Base-by-base conservation (phyloP, 2,888 invertebrate genomes). In the Cremastinae sp. region DNA sequence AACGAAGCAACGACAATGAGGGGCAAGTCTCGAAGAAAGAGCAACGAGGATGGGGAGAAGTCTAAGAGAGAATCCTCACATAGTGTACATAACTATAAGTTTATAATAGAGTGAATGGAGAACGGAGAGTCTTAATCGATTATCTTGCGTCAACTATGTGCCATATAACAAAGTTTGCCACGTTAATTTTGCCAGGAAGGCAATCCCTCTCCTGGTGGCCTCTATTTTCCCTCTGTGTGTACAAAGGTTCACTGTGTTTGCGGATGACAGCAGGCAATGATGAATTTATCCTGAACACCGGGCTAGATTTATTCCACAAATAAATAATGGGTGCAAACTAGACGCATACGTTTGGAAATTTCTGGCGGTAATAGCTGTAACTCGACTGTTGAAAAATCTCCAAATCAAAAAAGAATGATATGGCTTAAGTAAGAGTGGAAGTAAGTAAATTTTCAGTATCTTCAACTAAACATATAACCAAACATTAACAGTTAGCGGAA, bases 121-220 rank as follows among this genome's bases (percentile, higher is more conserved):
- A 70, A 53, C 59, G 28, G 51, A 59, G 62, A 73, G 76, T 70
- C 69, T 65, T 73, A 64, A 74, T 77, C 69, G 74, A 77, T 76
- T 72, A 76, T 72, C 74, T 61, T 65, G 70, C 70, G 65, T 74
- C 73, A 51, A 70, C 74, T 74, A 70, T 51, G 53, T 5, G 28
- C 61, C 62, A 47, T 65, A 55, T 55, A 66, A 74, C 74, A 74
- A 77, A 77, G 74, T 77, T 77, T 66, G 39, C 49, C 43, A 61
- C 61, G 74, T 66, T 74, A 74, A 74, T 74, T 74, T 61, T 8
- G 37, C 62, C 39, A 47, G 43, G 37, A 70, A 55, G 47, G 16
- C 14, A 16, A n/a, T 51, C 53, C 43, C 16, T 35, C 45, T 35
- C 37, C 53, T 41, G 8, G 7, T 43, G 28, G 20, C 18, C 28